Evolutionary conservation across 2,888 invertebrate species (phyloP).

Genomic region (Stegana nigrithorax): DNA sequence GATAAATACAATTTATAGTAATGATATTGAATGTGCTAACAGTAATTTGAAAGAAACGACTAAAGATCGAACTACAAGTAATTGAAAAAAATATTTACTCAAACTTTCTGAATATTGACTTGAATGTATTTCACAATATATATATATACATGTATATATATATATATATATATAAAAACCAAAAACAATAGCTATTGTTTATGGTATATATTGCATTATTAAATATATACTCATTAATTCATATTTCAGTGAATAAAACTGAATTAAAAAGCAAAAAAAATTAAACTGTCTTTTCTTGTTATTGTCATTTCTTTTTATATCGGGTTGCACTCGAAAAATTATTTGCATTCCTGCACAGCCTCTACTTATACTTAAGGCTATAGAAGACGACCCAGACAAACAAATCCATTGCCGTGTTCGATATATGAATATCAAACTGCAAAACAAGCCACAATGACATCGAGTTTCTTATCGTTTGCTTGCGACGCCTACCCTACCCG

Average conservation of each 20-base stretch:
- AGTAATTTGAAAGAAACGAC: slow-evolving; percentile 6
- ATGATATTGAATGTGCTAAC: slow-evolving; percentile 7
- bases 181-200: background rate
- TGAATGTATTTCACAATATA: slow-evolving; percentile 1
- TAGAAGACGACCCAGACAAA: too few species aligned
- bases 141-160: background rate
- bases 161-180: background rate
- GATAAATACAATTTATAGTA: background rate
- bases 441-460: too few species aligned
- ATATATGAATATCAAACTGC: too few species aligned
- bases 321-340: too few species aligned
- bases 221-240: too few species aligned
- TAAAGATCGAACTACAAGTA: slow-evolving; percentile 3
- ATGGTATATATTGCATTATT: background rate
- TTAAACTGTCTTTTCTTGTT: background rate
- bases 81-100: slow-evolving; percentile 5
- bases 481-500: too few species aligned
- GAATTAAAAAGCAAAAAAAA: background rate
- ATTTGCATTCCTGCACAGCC: too few species aligned
- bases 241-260: background rate
- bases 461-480: too few species aligned
- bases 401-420: too few species aligned
- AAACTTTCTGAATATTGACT: slow-evolving; percentile 5
- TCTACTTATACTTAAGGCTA: too few species aligned
- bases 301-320: too few species aligned